Conservation (phyloP, 2,113 vertebrate genomes). For the Scopus umbretta region DNA sequence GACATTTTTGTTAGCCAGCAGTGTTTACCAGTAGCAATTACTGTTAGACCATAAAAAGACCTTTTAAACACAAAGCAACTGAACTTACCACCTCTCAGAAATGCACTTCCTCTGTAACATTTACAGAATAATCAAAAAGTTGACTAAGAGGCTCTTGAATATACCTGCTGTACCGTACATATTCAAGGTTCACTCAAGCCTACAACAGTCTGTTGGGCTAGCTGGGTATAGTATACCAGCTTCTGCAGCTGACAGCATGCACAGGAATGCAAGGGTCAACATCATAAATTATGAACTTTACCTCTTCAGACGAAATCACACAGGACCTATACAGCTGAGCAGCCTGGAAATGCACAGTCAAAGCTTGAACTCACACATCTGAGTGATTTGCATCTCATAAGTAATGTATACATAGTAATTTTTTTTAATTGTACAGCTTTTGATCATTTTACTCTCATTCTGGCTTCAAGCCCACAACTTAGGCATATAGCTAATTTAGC, state of each 20-base stretch:
- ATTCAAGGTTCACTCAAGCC: neutral
- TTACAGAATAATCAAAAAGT: neutral
- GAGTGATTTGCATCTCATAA: neutral
- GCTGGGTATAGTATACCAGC: neutral
- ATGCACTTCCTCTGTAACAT: neutral
- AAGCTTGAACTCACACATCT: neutral
- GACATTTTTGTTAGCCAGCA: neutral
- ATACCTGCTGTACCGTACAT: neutral
- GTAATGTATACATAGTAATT: neutral
- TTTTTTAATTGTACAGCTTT: neutral
- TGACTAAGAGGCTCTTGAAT: neutral
- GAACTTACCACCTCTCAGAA: neutral
- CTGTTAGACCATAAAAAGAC: neutral
- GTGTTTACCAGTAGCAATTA: neutral
- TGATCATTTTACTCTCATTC: neutral
- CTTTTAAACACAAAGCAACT: neutral
- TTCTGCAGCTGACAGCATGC: neutral
- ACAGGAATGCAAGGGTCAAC: neutral
- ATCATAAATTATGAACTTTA: neutral
- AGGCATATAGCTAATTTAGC: neutral
- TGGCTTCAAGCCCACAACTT: neutral
- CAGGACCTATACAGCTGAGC: neutral
- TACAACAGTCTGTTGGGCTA: neutral
- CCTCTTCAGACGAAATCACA: neutral
- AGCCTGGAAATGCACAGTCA: neutral